Evolutionary conservation across 2,888 invertebrate genomes (phyloP), one percentile per base, ranked within the genome.

Genomic region (Lomographa bimaculata): DNA sequence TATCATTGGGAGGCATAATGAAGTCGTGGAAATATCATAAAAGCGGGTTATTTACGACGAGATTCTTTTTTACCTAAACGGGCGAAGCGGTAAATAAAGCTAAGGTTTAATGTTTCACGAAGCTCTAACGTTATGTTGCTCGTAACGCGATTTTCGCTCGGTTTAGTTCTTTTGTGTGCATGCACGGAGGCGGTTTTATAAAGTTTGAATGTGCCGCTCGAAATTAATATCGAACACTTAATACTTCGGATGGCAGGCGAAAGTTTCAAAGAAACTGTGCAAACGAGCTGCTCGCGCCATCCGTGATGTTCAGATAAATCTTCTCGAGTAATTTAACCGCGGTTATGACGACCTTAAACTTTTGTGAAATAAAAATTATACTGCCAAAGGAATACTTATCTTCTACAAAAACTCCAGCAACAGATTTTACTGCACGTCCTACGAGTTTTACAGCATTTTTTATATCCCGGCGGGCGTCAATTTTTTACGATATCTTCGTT

Each of bases 1-100:
- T 66, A 66, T 64, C 65, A 70, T 70, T 68, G 60, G 58, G 60
- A 64, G 60, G 68, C 57, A 64, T 74, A 74, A 79, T 77, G 74
- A 77, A 77, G 72, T 68, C 71, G 65, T 69, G 63, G 64, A 68
- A 71, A 63, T 66, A 69, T 66, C 68, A 75, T 73, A 73, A 75
- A 73, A 68, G 60, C 47, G 29, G 52, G 52, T 65, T 71, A 71
- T 79, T 79, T 74, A 76, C 61, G 61, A 56, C 56, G 58, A 68
- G 65, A 75, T 74, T 71, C 64, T 69, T 77, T 62, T 65, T n/a
- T 64, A 68, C 71, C 75, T 65, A 69, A 71, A 59, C 60, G 71
- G 60, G 56, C 42, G 49, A 32, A 33, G 53, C 49, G 57, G 66
- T 62, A 64, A 71, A 76, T 72, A 76, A 71, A 69, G 54, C 56